Evolutionary conservation across 1,140 invertebrate species (phyloP), one percentile per base, ranked within the genome.

Genomic region (Saccostrea cuccullata): DNA sequence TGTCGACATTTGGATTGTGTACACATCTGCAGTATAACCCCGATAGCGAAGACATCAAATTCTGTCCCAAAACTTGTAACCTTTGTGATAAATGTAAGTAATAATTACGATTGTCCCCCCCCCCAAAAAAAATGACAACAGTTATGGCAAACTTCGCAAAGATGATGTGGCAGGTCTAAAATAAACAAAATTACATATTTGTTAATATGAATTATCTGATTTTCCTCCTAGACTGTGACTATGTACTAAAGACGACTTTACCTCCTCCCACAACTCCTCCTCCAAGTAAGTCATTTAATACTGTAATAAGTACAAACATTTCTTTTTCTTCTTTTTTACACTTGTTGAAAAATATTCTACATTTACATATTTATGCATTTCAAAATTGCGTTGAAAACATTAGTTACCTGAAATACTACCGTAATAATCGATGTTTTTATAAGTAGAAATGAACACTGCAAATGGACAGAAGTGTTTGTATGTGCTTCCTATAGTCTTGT

Each of bases 11-110:
- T n/a, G 85, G 85, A 56, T 15, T 23, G 2, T 23, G 56, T 26
- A 17, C 20, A 40, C 40, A 67, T 36, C n/a, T 85, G 23, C 56
- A 64, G 30, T 85, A 64, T 23, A 40, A 60, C n/a, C 64, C 64
- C 9, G 84, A 64, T 64, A 17, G 58, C 15, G 56, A 55, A 40
- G 82, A 55, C 11, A 55, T 84, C 20, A 58, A 84, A 55, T 58
- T 55, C 47, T 84, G 47, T 84, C 82, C 55, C 6, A n/a, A 20
- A 84, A 58, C 55, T 23, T 55, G 82, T n/a, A 55, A 58, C 82
- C 40, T 55, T 40, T 84, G 82, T 84, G 20, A 84, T 20, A 84
- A 84, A 55, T 84, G 47, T 84, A 58, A 55, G 55, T 36, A 82
- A 40, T 26, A 15, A 8, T 17, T 1, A 82, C 15, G 0, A 47